Evolutionary conservation across 2,797 vertebrate species (phyloP).

Genomic region (Mormyrops boulengeri): DNA sequence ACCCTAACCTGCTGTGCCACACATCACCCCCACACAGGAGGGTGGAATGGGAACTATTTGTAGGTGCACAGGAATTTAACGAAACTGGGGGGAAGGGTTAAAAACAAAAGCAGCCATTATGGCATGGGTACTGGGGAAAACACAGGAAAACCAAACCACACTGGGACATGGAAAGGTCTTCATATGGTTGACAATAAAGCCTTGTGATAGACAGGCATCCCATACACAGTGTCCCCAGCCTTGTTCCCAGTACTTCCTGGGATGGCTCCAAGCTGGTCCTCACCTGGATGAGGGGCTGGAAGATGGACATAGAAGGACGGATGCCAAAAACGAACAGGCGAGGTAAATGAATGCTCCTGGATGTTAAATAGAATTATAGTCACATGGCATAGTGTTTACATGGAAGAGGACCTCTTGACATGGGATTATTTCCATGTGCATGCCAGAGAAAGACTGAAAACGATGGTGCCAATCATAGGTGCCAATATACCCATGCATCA

Average conservation of each 20-base stretch:
- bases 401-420: neutral
- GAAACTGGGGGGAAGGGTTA: neutral
- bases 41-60: neutral
- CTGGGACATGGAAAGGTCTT: neutral
- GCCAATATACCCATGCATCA: neutral
- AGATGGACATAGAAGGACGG: neutral
- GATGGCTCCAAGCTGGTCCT: neutral
- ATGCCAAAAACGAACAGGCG: neutral
- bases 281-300: neutral
- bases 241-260: neutral
- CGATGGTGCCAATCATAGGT: neutral
- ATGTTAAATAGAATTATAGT: neutral
- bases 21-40: neutral
- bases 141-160: neutral
- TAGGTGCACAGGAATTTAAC: neutral
- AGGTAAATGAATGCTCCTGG: neutral
- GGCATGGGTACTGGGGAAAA: neutral
- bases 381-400: neutral
- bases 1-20: neutral
- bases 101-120: neutral
- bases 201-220: neutral
- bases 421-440: neutral
- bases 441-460: neutral
- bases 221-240: neutral
- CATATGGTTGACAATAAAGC: neutral